Conservation (phyloP, 2,797 vertebrate genomes). For the Tympanoctomys barrerae region DNA sequence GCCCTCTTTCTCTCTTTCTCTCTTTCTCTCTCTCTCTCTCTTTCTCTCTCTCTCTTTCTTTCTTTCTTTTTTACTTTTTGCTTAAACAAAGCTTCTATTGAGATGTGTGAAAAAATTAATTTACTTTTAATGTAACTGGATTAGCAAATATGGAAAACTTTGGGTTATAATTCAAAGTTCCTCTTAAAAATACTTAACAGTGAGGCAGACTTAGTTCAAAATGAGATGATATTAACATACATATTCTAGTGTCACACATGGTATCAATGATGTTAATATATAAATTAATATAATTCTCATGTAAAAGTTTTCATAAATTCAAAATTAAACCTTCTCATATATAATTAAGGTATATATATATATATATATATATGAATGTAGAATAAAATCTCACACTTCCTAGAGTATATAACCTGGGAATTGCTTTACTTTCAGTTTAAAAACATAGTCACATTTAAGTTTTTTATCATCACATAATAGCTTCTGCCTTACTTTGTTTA, state of each 20-base stretch:
- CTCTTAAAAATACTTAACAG: neutral
- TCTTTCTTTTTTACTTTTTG: neutral
- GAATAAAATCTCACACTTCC: neutral
- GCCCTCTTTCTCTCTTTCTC: too few species aligned
- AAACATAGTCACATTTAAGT: neutral
- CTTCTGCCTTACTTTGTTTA: neutral
- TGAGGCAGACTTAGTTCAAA: neutral
- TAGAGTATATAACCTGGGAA: neutral
- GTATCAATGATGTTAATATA: neutral
- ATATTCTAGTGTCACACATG: neutral
- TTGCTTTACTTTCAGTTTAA: neutral
- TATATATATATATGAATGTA: neutral
- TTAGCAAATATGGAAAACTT: neutral
- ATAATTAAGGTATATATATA: neutral
- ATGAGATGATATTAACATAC: neutral
- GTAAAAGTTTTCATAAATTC: slow-evolving; percentile 2
- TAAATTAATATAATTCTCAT: neutral
- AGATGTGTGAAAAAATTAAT: neutral
- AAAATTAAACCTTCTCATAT: neutral
- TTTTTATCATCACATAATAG: neutral
- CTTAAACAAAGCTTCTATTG: neutral
- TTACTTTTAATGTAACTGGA: slow-evolving; percentile 2
- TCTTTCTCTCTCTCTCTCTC: too few species aligned
- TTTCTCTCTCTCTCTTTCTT: neutral
- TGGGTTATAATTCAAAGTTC: neutral